phyloP scores from a whole-genome alignment of 2,113 vertebrate species.

The Ginglymostoma cirratum region DNA sequence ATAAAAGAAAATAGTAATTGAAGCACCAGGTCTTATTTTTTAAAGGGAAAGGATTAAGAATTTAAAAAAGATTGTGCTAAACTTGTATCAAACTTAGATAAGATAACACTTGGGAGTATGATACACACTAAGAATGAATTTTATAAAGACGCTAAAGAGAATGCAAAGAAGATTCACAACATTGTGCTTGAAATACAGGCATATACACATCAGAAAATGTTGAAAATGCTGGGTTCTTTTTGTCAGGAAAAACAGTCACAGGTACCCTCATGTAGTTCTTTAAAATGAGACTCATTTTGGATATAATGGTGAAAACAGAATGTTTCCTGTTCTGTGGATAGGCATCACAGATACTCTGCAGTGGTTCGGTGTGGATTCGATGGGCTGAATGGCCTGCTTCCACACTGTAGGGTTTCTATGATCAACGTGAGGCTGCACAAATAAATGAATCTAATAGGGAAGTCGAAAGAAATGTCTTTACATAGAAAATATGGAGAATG shows the following conservation, averaged over 20 bases:
- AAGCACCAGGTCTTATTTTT: background rate
- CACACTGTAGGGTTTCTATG: too few relatives aligned
- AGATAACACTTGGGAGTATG: background rate
- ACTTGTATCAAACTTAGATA: background rate
- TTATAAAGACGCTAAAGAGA: background rate
- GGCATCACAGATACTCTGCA: background rate
- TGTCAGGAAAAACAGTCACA: background rate
- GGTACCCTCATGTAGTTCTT: background rate
- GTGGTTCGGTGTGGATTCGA: too few relatives aligned
- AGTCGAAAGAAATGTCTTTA: background rate
- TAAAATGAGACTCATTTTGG: background rate
- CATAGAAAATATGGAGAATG: background rate
- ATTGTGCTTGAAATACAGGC: background rate
- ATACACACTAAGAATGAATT: background rate
- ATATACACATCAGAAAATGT: background rate
- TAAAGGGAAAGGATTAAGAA: background rate
- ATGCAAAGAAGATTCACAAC: background rate
- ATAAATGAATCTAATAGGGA: background rate
- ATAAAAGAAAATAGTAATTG: background rate
- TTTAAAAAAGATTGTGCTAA: background rate
- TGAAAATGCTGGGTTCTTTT: background rate
- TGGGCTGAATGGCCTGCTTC: too few relatives aligned
- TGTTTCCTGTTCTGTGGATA: background rate
- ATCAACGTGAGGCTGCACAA: background rate
- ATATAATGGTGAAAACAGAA: too few relatives aligned